Evolutionary conservation across 2,888 invertebrate genomes (phyloP).

Genomic region (Idaea biselata): DNA sequence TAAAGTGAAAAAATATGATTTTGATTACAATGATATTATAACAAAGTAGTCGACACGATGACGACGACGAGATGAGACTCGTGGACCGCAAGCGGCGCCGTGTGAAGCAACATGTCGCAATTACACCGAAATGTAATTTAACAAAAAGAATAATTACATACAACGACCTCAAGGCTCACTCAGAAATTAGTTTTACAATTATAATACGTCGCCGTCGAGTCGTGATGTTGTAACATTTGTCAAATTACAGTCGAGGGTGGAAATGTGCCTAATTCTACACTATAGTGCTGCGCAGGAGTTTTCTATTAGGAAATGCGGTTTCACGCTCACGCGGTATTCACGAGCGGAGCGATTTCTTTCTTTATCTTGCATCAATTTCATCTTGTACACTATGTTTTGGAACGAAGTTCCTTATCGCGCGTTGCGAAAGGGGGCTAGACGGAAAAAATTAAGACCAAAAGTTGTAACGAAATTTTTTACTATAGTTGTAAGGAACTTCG

Average conservation of each 20-base stretch:
- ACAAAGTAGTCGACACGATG: too few relatives aligned
- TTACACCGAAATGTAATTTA: slow-evolving; percentile 14
- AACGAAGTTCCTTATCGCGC: too few relatives aligned
- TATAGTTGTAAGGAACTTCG: too few relatives aligned
- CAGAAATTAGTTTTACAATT: slow-evolving; percentile 52
- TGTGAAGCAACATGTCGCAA: slow-evolving; percentile 6
- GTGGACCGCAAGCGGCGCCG: neutral
- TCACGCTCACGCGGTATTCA: slow-evolving; percentile 36
- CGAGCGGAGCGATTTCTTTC: slow-evolving; percentile 24
- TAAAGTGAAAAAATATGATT: too few relatives aligned
- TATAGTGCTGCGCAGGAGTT: slow-evolving; percentile 68
- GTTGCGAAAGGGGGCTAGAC: too few relatives aligned
- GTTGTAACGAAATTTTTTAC: too few relatives aligned
- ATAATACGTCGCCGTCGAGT: slow-evolving; percentile 44
- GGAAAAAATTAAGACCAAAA: too few relatives aligned
- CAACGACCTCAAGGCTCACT: slow-evolving; percentile 43
- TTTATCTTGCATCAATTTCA: neutral
- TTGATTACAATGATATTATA: too few relatives aligned
- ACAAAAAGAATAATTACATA: slow-evolving; percentile 32
- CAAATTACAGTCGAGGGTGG: slow-evolving; percentile 65
- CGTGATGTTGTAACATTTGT: slow-evolving; percentile 65
- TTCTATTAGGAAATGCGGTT: slow-evolving; percentile 78
- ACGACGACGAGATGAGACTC: too few relatives aligned
- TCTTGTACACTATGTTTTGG: neutral
- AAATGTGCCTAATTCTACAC: slow-evolving; percentile 74